Base-by-base conservation (phyloP, 2,797 vertebrate genomes). In the Enteromius paludinosus region DNA sequence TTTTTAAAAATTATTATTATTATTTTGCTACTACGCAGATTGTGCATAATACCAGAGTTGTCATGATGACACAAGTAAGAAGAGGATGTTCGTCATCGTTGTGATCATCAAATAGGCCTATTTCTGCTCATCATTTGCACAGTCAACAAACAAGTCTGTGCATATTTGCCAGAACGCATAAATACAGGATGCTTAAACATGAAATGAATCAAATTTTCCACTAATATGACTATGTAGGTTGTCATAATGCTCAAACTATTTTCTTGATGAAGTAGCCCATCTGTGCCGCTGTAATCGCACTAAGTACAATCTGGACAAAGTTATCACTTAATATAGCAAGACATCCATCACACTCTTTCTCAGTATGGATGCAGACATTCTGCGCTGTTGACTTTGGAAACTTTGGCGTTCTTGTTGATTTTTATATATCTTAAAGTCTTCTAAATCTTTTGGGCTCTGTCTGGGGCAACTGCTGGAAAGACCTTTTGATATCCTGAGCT, bases 181-280 rank as follows among this genome's bases (percentile, higher is more conserved):
- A 12, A 43, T 20, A 69, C 30, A 66, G 18, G 43, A 68, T 38
- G 30, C 17, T 54, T 59, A 69, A 69, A 69, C 35, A 69, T 59
- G 25, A 56, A 79, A 70, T 69, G 1, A 54, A 80, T 80, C 14
- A 1, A 5, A 61, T 47, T 80, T 62, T 80, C 54, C 68, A 62
- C 68, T 18, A 72, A 71, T 68, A 33, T 23, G 41, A 62, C 54
- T 47, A 25, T 71, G 38, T 23, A 62, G 54, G 28, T 41, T 56
- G 64, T 38, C 68, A 47, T 49, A 71, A 62, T 20, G 15, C 65
- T 56, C 49, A 15, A 28, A 49, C 38, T 18, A 38, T 38, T 73
- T 74, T 38, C 66, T 79, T 79, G 78, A 71, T 30, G 35, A 62
- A 80, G 54, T 23, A 30, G 78, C 66, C 78, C 54, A 80, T 80